Evolutionary conservation across 2,113 vertebrate genomes (phyloP).

Genomic region (Platanista minor): DNA sequence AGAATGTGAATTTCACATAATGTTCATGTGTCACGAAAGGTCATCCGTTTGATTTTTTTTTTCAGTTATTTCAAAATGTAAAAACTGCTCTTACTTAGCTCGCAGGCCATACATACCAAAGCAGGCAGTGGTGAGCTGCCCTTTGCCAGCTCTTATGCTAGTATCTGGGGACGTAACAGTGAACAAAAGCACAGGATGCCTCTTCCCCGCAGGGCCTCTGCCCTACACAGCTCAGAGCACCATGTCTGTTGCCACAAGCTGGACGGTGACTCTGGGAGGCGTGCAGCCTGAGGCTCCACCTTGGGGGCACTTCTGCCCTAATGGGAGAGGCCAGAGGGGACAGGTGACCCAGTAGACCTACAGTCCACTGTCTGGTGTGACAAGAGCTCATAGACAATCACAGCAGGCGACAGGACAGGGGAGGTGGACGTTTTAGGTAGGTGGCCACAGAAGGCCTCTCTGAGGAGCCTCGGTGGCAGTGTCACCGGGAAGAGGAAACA

Average conservation of each 20-base stretch:
- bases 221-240: not conserved
- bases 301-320: not conserved
- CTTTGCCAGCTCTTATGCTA: not conserved
- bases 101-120: fast-evolving
- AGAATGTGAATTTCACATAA: not conserved
- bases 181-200: not conserved
- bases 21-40: not conserved
- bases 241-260: fast-evolving
- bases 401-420: fast-evolving
- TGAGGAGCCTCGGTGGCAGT: not conserved
- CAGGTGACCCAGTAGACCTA: fast-evolving
- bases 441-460: not conserved
- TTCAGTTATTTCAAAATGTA: not conserved
- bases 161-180: fast-evolving
- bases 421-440: not conserved
- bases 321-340: not conserved
- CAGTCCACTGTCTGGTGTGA: fast-evolving
- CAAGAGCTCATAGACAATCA: not conserved
- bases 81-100: not conserved
- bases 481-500: not conserved
- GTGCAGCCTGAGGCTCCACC: fast-evolving
- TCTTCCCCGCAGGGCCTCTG: not conserved
- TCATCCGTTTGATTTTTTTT: not conserved
- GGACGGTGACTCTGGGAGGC: too few species aligned
- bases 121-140: fast-evolving